Percentiles rank a stretch among this genome's conserved stretches.
These are phyloP conservation scores for Periparus ater DNA, from an alignment of 2,797 vertebrate genomes.

Conservation along the genomic window DNA sequence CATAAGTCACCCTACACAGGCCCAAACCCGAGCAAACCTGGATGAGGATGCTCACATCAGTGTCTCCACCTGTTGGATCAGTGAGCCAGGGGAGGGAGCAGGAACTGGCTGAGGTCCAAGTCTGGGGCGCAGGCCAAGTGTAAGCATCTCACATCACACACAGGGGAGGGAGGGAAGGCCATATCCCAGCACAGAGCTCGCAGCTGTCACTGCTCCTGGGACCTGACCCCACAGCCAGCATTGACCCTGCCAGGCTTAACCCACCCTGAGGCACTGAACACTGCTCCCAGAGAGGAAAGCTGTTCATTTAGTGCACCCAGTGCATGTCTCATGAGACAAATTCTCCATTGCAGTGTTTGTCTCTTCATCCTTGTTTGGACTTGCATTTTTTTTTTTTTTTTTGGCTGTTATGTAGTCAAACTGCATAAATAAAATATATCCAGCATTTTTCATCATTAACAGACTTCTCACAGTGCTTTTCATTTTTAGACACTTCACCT, in stretches of 20 bases:
- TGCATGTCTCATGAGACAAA: not conserved
- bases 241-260: fast-evolving
- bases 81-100: not conserved
- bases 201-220: not conserved
- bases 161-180: not conserved
- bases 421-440: constrained; percentile 53
- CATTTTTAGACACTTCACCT: constrained; percentile 64
- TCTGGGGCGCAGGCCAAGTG: not conserved
- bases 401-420: constrained; percentile 5
- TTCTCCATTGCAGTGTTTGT: not conserved
- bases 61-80: not conserved
- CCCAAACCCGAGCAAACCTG: not conserved
- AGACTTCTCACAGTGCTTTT: constrained; percentile 16
- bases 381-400: not conserved
- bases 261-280: not conserved
- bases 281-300: not conserved
- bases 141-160: not conserved
- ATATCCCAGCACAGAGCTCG: not conserved
- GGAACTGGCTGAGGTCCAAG: not conserved
- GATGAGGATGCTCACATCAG: not conserved
- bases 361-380: not conserved
- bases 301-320: not conserved
- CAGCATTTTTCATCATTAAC: constrained; percentile 39
- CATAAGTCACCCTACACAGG: not conserved
- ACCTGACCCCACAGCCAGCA: not conserved